Evolutionary conservation across 2,113 vertebrate genomes (phyloP).

Genomic region (Oreocharis arfaki): DNA sequence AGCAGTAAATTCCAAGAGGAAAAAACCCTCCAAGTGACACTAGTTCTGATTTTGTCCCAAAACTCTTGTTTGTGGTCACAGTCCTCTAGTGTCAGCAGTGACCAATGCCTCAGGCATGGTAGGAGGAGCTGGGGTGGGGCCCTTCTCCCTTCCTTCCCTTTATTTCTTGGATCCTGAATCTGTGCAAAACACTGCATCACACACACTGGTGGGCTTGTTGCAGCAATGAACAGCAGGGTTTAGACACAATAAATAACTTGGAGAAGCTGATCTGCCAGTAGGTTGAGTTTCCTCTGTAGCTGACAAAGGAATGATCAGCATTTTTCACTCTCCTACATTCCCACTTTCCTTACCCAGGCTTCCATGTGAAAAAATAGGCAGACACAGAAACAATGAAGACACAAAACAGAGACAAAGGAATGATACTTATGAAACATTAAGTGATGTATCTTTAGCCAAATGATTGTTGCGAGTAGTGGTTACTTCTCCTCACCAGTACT

Average conservation of each 20-base stretch:
- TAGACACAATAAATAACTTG: not conserved
- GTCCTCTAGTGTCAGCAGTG: not conserved
- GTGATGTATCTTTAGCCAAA: not conserved
- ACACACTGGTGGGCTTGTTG: not conserved
- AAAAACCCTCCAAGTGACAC: not conserved
- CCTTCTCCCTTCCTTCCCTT: not conserved
- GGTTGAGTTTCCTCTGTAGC: not conserved
- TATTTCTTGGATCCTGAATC: not conserved
- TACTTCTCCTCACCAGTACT: not conserved
- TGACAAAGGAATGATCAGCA: not conserved
- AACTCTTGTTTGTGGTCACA: not conserved
- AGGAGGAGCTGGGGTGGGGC: not conserved
- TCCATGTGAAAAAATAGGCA: not conserved
- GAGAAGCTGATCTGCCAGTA: not conserved
- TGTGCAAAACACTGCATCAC: not conserved
- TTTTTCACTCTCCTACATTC: not conserved
- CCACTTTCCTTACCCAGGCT: not conserved
- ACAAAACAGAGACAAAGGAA: not conserved
- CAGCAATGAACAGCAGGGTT: not conserved
- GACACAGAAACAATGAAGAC: not conserved
- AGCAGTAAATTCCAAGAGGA: not conserved
- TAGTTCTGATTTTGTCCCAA: not conserved
- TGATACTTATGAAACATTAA: not conserved
- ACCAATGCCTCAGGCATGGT: not conserved
- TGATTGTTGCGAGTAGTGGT: not conserved